These are phyloP conservation scores for Mnemiopsis leidyi DNA, from an alignment of 37 sponge, comb jelly and placozoan genomes.

Conservation along the genomic window DNA sequence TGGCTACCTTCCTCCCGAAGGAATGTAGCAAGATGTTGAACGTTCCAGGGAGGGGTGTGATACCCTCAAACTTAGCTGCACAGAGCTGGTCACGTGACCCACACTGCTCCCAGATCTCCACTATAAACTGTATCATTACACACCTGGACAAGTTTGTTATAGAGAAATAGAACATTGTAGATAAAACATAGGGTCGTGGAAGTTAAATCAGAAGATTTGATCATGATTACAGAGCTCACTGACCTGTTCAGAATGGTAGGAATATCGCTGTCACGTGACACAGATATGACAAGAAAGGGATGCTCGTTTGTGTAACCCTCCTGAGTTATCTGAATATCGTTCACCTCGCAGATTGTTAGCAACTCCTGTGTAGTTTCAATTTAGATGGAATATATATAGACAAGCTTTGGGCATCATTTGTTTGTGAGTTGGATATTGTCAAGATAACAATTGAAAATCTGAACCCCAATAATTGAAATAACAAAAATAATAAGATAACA, in stretches of 20 bases:
- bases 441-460: too few relatives aligned
- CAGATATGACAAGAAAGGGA: constrained; percentile 21
- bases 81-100: not conserved
- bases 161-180: too few relatives aligned
- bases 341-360: constrained; percentile 1
- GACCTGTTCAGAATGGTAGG: constrained; percentile 28
- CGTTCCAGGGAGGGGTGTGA: not conserved
- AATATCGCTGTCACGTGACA: not conserved
- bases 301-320: not conserved
- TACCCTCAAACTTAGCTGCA: not conserved
- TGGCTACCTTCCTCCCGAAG: constrained; percentile 48
- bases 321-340: not conserved
- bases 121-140: constrained; percentile 49
- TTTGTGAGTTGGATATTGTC: too few relatives aligned
- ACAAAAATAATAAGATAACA: too few relatives aligned
- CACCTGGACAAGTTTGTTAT: too few relatives aligned
- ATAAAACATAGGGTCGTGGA: too few relatives aligned
- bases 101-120: constrained; percentile 58
- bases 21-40: constrained; percentile 63
- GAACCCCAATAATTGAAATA: too few relatives aligned
- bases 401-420: too few relatives aligned
- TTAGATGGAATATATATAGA: too few relatives aligned
- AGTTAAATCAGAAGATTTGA: too few relatives aligned
- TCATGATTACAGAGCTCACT: too few relatives aligned
- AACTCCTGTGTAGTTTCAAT: too few relatives aligned